Conservation (phyloP, 2,113 vertebrate species). For the Lepisosteus oculatus region DNA sequence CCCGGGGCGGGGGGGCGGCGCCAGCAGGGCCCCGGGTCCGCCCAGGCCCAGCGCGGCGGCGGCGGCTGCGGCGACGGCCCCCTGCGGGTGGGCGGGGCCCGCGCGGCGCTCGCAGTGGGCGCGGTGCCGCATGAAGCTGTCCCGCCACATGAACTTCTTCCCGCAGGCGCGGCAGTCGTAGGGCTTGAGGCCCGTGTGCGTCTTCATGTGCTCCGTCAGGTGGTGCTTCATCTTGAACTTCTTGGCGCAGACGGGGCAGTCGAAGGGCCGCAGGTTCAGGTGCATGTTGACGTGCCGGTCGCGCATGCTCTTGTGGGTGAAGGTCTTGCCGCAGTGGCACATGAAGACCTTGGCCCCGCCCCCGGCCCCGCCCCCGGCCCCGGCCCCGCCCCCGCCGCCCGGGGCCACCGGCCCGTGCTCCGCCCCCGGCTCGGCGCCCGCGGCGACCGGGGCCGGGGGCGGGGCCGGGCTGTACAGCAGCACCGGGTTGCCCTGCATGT, state of each 20-base stretch:
- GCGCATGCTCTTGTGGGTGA: constrained; percentile 90
- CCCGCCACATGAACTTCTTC: constrained; percentile 93
- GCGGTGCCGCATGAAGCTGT: constrained; percentile 88
- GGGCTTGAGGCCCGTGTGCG: constrained; percentile 86
- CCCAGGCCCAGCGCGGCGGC: constrained; percentile 28
- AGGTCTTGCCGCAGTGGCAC: constrained; percentile 91
- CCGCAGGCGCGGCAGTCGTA: constrained; percentile 82
- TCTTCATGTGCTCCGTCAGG: constrained; percentile 94
- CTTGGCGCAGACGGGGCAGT: constrained; percentile 86
- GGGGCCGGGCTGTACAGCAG: constrained; percentile 69
- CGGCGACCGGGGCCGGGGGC: constrained; percentile 35
- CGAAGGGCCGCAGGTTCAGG: constrained; percentile 87
- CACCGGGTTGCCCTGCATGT: constrained; percentile 83
- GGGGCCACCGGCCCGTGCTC: constrained; percentile 47
- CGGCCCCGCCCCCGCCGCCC: constrained; percentile 32
- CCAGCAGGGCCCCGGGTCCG: too few species aligned
- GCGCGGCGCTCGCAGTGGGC: constrained; percentile 78
- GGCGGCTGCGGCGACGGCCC: constrained; percentile 40
- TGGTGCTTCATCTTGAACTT: constrained; percentile 97
- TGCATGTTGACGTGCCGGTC: constrained; percentile 95
- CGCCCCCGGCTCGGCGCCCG: constrained; percentile 39
- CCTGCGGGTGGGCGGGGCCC: constrained; percentile 31
- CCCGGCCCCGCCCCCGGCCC: constrained; percentile 30
- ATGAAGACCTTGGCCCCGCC: constrained; percentile 80
- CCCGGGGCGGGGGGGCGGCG: constrained; percentile 28